Percentiles rank a stretch among this genome's conserved stretches.
Evolutionary conservation across 1,140 invertebrate genomes (phyloP).

Genomic region (Scylla paramamosain): DNA sequence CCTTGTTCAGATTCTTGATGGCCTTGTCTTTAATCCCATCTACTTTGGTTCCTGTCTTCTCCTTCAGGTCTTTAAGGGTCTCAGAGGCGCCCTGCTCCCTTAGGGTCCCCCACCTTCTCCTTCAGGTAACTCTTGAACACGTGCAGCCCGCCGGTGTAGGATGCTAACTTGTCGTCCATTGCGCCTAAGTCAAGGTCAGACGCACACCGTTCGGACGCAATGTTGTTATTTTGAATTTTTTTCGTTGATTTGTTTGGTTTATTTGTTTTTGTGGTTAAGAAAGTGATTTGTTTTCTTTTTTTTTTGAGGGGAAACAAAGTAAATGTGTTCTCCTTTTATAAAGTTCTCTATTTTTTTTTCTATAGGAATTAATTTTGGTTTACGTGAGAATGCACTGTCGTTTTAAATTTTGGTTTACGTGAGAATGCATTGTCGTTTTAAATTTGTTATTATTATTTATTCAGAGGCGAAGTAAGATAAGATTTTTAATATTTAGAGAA

Average conservation of each 20-base stretch:
- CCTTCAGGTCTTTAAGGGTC: conserved; percentile 64
- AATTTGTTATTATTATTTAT: too few relatives aligned
- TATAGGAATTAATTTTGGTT: too few relatives aligned
- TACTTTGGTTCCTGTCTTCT: conserved; percentile 66
- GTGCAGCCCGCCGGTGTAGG: conserved; percentile 71
- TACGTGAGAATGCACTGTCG: too few relatives aligned
- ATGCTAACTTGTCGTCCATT: conserved; percentile 71
- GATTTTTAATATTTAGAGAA: too few relatives aligned
- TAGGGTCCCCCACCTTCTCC: conserved; percentile 65
- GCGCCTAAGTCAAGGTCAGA: background rate
- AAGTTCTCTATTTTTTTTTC: background rate
- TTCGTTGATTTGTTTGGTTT: background rate
- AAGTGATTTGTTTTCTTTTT: background rate
- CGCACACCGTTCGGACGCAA: background rate
- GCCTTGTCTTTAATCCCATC: conserved; percentile 55
- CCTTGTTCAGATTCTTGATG: conserved; percentile 62
- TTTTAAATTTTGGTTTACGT: too few relatives aligned
- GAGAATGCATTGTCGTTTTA: too few relatives aligned
- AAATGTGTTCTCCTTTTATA: background rate
- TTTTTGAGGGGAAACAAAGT: background rate
- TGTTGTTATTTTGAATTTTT: background rate
- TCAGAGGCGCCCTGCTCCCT: conserved; percentile 61
- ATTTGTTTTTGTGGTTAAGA: background rate
- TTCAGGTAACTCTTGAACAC: conserved; percentile 71
- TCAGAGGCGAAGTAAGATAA: too few relatives aligned